Conservation (phyloP, 2,113 vertebrate genomes). For the Scophthalmus maximus region DNA sequence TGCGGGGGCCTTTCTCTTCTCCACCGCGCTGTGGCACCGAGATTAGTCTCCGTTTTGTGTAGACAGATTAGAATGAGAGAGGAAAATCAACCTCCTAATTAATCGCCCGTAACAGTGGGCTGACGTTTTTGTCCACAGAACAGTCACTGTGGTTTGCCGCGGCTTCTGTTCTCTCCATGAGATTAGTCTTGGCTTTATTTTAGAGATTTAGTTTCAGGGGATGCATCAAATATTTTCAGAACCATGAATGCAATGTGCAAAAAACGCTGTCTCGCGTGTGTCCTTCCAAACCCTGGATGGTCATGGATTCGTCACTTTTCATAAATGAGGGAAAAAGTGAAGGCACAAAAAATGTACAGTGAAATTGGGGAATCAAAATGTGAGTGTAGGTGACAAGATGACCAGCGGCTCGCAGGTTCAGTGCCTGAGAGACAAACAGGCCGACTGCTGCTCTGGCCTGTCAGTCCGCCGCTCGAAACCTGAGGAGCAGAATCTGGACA, state of each 20-base stretch:
- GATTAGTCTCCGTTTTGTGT: slow-evolving; percentile 45
- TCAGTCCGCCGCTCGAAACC: background rate
- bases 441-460: slow-evolving; percentile 5
- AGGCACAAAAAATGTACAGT: too few relatives aligned
- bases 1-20: slow-evolving; percentile 21
- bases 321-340: background rate
- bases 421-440: background rate
- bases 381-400: background rate
- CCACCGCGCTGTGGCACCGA: slow-evolving; percentile 19
- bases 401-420: background rate
- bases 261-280: background rate
- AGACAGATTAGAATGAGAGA: slow-evolving; percentile 17
- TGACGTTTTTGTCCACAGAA: slow-evolving; percentile 14
- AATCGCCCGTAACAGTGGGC: slow-evolving; percentile 17
- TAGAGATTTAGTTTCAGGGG: background rate
- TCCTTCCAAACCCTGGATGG: background rate
- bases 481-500: slow-evolving; percentile 35
- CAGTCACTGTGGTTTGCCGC: background rate
- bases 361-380: background rate
- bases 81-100: background rate
- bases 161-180: background rate
- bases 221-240: background rate
- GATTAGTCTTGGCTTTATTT: background rate
- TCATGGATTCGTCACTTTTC: too few relatives aligned
- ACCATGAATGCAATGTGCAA: background rate